Evolutionary conservation across 2,113 vertebrate genomes (phyloP).

Genomic region (Nicator chloris): DNA sequence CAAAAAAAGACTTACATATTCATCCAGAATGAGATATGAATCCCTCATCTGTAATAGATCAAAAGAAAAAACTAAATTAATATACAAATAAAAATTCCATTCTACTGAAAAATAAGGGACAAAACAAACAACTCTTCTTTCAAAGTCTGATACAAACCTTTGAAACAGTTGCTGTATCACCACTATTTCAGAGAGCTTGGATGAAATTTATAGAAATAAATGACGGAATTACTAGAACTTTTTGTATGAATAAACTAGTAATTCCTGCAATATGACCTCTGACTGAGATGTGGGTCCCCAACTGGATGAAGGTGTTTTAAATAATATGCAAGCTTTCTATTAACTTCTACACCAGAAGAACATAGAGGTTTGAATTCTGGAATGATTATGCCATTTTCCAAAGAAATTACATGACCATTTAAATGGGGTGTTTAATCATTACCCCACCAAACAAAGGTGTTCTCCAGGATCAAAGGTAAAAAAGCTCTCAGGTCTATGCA

Average conservation of each 20-base stretch:
- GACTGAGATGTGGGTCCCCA: not conserved
- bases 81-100: not conserved
- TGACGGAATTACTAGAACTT: not conserved
- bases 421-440: not conserved
- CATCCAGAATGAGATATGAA: constrained; percentile 95
- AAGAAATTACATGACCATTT: not conserved
- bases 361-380: not conserved
- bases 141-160: not conserved
- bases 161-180: not conserved
- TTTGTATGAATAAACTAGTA: not conserved
- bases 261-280: not conserved
- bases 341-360: not conserved
- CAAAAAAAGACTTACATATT: constrained; percentile 87
- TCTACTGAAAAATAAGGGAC: not conserved
- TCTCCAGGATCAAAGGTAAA: not conserved
- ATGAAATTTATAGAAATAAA: not conserved
- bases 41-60: constrained; percentile 87
- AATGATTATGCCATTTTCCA: not conserved
- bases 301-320: not conserved
- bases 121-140: not conserved
- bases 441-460: not conserved
- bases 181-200: not conserved
- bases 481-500: not conserved
- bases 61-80: not conserved
- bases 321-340: not conserved